Evolutionary conservation across 2,888 invertebrate genomes (phyloP).

Genomic region (Siphonodentalium dalli): DNA sequence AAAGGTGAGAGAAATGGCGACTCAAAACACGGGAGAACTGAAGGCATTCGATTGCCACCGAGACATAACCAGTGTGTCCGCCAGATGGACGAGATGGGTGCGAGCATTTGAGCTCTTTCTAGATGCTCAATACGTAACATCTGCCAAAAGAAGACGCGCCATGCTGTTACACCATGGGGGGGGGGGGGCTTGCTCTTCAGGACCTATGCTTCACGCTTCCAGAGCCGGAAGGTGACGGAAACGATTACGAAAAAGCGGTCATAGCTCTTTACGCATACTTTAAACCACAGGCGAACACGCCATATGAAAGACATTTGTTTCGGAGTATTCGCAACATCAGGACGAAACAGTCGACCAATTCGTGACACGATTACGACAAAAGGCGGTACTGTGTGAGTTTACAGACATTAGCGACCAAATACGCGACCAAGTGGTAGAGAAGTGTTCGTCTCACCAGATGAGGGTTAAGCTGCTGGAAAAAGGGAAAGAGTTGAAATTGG

Average conservation of each 20-base stretch:
- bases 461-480: no score
- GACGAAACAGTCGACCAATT: constrained; percentile 25
- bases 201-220: constrained; percentile 14
- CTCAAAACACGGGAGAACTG: no score
- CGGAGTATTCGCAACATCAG: constrained; percentile 11
- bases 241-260: constrained; percentile 7
- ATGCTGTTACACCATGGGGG: constrained; percentile 24
- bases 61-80: no score
- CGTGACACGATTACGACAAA: constrained; percentile 16
- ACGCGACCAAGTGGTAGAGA: constrained; percentile 30
- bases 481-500: no score
- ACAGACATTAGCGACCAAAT: constrained; percentile 14
- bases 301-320: constrained; percentile 25
- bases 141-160: constrained; percentile 13
- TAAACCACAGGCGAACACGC: constrained; percentile 10
- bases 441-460: no score
- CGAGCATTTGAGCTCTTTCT: constrained; percentile 22
- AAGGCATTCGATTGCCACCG: no score
- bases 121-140: constrained; percentile 13
- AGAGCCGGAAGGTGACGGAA: constrained; percentile 1
- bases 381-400: constrained; percentile 26
- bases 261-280: constrained; percentile 16
- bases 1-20: no score
- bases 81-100: constrained; percentile 23
- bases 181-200: constrained; percentile 23